phyloP scores from a whole-genome alignment of 1,140 invertebrate species.

The Tigriopus japonicus region DNA sequence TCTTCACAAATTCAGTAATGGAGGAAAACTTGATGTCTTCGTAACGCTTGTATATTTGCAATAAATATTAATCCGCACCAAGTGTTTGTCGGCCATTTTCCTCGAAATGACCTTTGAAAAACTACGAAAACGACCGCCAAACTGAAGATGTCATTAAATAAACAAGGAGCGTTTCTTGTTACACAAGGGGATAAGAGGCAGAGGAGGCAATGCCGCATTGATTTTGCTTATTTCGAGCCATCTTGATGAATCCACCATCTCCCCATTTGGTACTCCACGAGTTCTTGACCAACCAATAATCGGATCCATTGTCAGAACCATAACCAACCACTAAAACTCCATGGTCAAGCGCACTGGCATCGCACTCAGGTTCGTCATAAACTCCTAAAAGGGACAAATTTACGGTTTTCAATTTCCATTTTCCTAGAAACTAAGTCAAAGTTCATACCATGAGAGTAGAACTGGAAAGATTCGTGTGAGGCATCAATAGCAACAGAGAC shows the following conservation, averaged over 20 bases:
- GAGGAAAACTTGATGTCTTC: no score
- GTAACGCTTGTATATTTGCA: no score
- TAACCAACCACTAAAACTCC: conserved; percentile 25
- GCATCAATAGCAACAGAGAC: conserved; percentile 72
- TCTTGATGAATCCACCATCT: conserved; percentile 33
- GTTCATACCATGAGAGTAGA: conserved; percentile 49
- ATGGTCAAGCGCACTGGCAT: conserved; percentile 40
- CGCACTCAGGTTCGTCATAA: conserved; percentile 46
- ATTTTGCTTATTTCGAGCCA: conserved; percentile 30
- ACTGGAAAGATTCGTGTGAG: conserved; percentile 48
- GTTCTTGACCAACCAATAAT: conserved; percentile 40
- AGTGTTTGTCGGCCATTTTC: no score
- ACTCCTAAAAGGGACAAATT: conserved; percentile 33
- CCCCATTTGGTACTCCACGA: conserved; percentile 29
- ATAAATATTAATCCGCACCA: no score
- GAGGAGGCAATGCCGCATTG: conserved; percentile 21
- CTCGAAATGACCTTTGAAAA: no score
- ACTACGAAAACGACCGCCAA: no score
- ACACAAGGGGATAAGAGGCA: conserved; percentile 20
- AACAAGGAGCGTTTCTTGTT: neutral
- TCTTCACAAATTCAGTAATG: no score
- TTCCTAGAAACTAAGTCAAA: neutral
- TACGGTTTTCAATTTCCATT: neutral
- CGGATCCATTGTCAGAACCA: conserved; percentile 19
- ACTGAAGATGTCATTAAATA: no score